Evolutionary conservation across 2,888 invertebrate species (phyloP).

Genomic region (Rhyacophila evoluta): DNA sequence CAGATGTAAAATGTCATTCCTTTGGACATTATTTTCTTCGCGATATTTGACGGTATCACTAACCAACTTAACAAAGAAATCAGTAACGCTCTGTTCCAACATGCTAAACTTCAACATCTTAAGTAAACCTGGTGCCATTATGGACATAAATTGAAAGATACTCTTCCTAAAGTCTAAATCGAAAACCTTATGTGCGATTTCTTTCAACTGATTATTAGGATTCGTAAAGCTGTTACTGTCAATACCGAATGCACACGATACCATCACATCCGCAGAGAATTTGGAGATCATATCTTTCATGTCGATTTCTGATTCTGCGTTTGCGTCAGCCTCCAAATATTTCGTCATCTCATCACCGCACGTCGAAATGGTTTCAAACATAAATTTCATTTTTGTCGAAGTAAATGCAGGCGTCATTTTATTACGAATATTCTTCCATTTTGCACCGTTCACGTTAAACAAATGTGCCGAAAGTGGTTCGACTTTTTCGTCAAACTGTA

Average conservation of each 20-base stretch:
- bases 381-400: conserved; percentile 65
- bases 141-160: conserved; percentile 57
- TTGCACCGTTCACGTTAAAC: conserved; percentile 59
- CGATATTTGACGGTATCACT: conserved; percentile 64
- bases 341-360: conserved; percentile 57
- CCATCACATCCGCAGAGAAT: conserved; percentile 59
- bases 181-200: conserved; percentile 49
- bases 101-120: conserved; percentile 17
- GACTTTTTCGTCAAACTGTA: conserved; percentile 57
- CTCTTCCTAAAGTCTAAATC: conserved; percentile 25
- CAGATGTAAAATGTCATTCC: conserved; percentile 70
- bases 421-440: conserved; percentile 64
- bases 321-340: conserved; percentile 47
- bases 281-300: conserved; percentile 55
- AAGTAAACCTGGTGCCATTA: conserved; percentile 26
- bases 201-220: conserved; percentile 55
- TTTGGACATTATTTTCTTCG: conserved; percentile 59
- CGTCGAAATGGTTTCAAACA: conserved; percentile 60
- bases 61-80: conserved; percentile 64
- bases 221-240: conserved; percentile 58
- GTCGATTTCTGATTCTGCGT: conserved; percentile 53
- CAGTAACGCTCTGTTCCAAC: neutral
- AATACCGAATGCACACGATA: conserved; percentile 59
- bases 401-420: conserved; percentile 66
- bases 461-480: conserved; percentile 60